phyloP scores from a whole-genome alignment of 37 sponge, comb jelly and placozoan genomes.

The Corticium candelabrum region DNA sequence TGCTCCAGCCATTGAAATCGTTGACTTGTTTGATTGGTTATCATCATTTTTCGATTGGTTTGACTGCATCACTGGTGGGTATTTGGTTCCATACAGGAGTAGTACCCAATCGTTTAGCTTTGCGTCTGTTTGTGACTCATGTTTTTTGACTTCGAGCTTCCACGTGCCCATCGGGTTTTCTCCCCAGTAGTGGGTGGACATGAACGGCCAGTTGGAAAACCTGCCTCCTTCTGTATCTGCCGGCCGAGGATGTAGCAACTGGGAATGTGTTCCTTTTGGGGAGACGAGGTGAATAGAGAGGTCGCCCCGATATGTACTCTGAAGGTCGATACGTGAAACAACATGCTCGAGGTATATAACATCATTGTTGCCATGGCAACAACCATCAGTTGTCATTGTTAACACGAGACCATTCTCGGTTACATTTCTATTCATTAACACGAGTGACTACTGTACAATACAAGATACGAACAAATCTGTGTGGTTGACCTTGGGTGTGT shows the following conservation, averaged over 20 bases:
- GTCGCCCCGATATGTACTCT: background rate
- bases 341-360: background rate
- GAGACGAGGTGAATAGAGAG: background rate
- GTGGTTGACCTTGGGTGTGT: no score
- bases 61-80: no score
- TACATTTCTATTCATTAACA: no score
- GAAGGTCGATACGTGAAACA: background rate
- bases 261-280: background rate
- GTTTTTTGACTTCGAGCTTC: conserved; percentile 8
- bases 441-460: no score
- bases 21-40: no score
- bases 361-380: background rate
- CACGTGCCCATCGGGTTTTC: conserved; percentile 23
- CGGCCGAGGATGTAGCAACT: background rate
- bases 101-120: background rate
- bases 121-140: background rate
- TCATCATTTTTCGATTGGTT: no score
- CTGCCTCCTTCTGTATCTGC: background rate
- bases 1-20: no score
- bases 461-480: no score
- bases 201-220: conserved; percentile 18
- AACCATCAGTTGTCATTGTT: no score
- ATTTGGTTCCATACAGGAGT: background rate
- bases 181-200: conserved; percentile 31
- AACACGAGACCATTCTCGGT: no score